A percentile compares a stretch with the other conserved stretches of the same genome.
Conservation (phyloP, 2,113 vertebrate genomes). For the Drymodes brunneopygia region DNA sequence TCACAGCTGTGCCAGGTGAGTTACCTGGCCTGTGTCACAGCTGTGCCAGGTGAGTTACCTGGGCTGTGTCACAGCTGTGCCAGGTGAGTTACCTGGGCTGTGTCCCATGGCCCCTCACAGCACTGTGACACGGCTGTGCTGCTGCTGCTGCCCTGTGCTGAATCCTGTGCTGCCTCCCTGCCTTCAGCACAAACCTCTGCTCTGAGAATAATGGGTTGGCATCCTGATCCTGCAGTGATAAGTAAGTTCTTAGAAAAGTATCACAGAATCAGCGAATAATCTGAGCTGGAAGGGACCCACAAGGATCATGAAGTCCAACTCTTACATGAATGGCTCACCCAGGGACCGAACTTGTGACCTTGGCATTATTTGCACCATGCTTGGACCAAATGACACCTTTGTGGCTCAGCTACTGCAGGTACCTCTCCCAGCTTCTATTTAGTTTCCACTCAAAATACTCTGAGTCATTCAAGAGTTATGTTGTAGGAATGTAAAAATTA, state of each 20-base stretch:
- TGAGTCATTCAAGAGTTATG: not conserved
- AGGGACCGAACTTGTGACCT: rapidly evolving
- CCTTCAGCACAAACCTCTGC: not conserved
- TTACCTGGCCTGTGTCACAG: not conserved
- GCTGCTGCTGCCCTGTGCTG: not conserved
- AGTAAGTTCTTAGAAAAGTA: not conserved
- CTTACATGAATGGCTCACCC: rapidly evolving
- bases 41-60: not conserved
- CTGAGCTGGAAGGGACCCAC: not conserved
- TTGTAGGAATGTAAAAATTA: not conserved
- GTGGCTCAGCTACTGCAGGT: not conserved
- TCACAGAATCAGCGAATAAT: not conserved
- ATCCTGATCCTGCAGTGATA: not conserved
- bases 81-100: too few species aligned
- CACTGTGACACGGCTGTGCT: rapidly evolving
- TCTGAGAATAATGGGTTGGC: not conserved
- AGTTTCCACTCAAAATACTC: not conserved
- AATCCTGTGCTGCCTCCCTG: not conserved
- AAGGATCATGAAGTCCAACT: too few species aligned
- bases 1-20: not conserved
- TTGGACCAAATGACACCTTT: not conserved
- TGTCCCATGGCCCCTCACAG: too few species aligned
- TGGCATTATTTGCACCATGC: rapidly evolving
- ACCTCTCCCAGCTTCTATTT: not conserved
- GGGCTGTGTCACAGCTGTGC: not conserved